Evolutionary conservation across 2,888 invertebrate genomes (phyloP).

Genomic region (Autographa gamma): DNA sequence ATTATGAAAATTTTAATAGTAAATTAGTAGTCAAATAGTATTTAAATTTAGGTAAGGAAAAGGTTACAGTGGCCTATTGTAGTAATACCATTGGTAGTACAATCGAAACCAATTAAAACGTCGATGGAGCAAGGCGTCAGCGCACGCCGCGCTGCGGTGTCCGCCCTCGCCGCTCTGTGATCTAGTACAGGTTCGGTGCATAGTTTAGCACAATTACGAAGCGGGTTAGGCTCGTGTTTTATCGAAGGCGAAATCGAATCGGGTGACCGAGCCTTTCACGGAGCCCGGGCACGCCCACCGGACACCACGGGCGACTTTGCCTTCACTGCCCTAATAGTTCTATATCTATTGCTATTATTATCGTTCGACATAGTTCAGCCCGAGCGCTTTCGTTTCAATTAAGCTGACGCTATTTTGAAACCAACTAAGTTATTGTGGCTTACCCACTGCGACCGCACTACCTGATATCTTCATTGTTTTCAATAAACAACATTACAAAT

Average conservation of each 20-base stretch:
- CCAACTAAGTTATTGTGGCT: conserved; percentile 35
- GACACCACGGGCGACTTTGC: conserved; percentile 67
- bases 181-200: conserved; percentile 69
- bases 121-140: conserved; percentile 65
- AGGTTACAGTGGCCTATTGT: conserved; percentile 69
- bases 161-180: conserved; percentile 54
- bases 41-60: conserved; percentile 51
- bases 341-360: conserved; percentile 63
- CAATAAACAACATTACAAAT: conserved; percentile 52
- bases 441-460: conserved; percentile 49
- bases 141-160: conserved; percentile 43
- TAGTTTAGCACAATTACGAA: conserved; percentile 69
- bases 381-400: conserved; percentile 64
- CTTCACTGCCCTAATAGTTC: conserved; percentile 69
- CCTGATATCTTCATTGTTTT: conserved; percentile 49
- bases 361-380: conserved; percentile 56
- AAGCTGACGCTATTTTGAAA: conserved; percentile 56
- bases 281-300: conserved; percentile 74
- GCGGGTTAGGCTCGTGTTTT: conserved; percentile 66
- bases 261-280: conserved; percentile 82
- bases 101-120: conserved; percentile 77
- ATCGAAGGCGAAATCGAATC: conserved; percentile 80
- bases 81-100: conserved; percentile 64
- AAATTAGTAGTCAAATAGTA: conserved; percentile 8
- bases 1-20: conserved; percentile 16